These are phyloP conservation scores for Platorchestia sp. DNA, from an alignment of 1,140 invertebrate genomes.

Conservation along the genomic window DNA sequence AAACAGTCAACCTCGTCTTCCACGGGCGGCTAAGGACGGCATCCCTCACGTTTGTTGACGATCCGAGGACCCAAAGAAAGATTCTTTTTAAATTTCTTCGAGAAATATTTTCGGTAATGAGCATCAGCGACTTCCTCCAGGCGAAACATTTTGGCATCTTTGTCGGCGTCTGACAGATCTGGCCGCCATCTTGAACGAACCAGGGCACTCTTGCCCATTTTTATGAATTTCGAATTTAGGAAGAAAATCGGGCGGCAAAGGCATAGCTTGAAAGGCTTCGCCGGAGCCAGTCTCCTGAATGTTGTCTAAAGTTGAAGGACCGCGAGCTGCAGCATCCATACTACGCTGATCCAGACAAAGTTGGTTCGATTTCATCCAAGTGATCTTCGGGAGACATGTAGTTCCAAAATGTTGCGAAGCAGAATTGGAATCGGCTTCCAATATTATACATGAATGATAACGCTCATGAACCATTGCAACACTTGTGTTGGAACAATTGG, in stretches of 20 bases:
- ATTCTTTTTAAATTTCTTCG: not conserved
- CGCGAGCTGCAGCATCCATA: not conserved
- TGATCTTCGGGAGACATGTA: not conserved
- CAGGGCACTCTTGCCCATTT: conserved; percentile 14
- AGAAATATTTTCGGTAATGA: conserved; percentile 47
- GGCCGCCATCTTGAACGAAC: conserved; percentile 18
- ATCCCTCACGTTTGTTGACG: conserved; percentile 1
- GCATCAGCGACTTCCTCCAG: conserved; percentile 28
- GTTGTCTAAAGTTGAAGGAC: not conserved
- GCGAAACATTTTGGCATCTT: conserved; percentile 51
- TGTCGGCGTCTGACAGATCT: conserved; percentile 35
- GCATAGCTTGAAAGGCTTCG: not conserved
- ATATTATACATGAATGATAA: too few relatives aligned
- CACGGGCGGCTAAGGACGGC: not conserved
- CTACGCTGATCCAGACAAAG: not conserved
- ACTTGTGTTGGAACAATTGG: too few relatives aligned
- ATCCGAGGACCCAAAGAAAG: not conserved
- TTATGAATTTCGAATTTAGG: not conserved
- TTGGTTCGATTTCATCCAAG: not conserved
- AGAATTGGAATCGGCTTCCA: not conserved
- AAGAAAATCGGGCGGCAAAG: not conserved
- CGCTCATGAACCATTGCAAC: too few relatives aligned
- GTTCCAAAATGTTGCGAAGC: not conserved
- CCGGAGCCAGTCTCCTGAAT: not conserved
- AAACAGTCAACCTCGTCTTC: not conserved